A percentile compares a stretch with the other conserved stretches of the same genome.
These are phyloP conservation scores for Acheta domesticus DNA, from an alignment of 2,888 invertebrate genomes.

Conservation along the genomic window DNA sequence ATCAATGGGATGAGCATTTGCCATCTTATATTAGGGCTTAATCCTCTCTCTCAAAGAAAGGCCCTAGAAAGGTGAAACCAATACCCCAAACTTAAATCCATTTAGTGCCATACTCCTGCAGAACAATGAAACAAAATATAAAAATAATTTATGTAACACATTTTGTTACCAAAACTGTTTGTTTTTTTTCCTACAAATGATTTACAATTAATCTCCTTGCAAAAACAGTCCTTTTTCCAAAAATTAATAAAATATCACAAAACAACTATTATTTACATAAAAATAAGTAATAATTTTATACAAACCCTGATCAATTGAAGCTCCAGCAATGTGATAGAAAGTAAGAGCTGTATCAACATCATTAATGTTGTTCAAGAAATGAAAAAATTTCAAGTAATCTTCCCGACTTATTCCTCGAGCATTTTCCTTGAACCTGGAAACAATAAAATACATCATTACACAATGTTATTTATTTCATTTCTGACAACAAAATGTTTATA, in stretches of 20 bases:
- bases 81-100: no score
- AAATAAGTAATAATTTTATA: background rate
- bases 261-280: constrained; percentile 18
- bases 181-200: no score
- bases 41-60: no score
- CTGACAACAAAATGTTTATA: background rate
- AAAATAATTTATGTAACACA: no score
- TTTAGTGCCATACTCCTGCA: no score
- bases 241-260: background rate
- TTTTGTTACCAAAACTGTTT: no score
- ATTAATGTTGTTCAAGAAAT: constrained; percentile 93
- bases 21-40: no score
- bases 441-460: background rate
- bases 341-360: constrained; percentile 98
- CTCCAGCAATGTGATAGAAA: constrained; percentile 98
- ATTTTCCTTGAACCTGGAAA: constrained; percentile 69
- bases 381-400: constrained; percentile 93
- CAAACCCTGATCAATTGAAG: constrained; percentile 85
- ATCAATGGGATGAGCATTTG: no score
- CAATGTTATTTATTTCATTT: background rate
- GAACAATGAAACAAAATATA: no score
- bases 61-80: no score
- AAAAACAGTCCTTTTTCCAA: background rate
- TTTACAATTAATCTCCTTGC: no score
- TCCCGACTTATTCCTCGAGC: constrained; percentile 84